These are phyloP conservation scores for Chaetodon trifasciatus DNA, from an alignment of 2,797 vertebrate genomes.

Conservation along the genomic window DNA sequence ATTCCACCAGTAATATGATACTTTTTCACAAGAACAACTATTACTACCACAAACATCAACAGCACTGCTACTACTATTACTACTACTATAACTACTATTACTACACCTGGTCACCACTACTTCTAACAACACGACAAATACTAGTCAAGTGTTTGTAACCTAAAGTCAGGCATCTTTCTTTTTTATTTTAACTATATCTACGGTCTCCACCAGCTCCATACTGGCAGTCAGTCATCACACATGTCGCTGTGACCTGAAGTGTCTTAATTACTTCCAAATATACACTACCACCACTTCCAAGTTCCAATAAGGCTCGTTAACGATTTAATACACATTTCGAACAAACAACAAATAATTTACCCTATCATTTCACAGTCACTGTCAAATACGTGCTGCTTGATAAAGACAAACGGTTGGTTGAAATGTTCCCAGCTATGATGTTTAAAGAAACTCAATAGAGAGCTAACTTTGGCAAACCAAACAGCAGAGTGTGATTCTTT, in stretches of 20 bases:
- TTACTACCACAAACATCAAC: conserved; percentile 18
- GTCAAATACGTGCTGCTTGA: background rate
- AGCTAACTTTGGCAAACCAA: background rate
- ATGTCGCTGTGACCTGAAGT: conserved; percentile 14
- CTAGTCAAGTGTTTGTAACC: background rate
- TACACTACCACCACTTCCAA: background rate
- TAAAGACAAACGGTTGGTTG: background rate
- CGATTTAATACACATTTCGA: conserved; percentile 3
- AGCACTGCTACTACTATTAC: background rate
- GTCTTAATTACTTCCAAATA: background rate
- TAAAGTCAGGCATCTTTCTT: background rate
- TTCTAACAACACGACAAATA: background rate
- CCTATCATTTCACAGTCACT: background rate
- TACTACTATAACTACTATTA: conserved; percentile 3
- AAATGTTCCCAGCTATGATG: background rate
- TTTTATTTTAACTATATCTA: background rate
- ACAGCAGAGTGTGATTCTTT: background rate
- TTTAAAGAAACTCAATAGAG: background rate
- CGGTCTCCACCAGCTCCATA: conserved; percentile 1
- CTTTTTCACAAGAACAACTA: conserved; percentile 8
- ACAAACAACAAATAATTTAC: background rate
- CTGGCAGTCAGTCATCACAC: background rate
- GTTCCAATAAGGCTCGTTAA: background rate
- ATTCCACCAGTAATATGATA: conserved; percentile 5
- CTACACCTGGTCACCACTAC: background rate